Percentiles rank a stretch among this genome's conserved stretches.
phyloP scores from a whole-genome alignment of 1,140 invertebrate genomes.

The Papilio aristodemus region DNA sequence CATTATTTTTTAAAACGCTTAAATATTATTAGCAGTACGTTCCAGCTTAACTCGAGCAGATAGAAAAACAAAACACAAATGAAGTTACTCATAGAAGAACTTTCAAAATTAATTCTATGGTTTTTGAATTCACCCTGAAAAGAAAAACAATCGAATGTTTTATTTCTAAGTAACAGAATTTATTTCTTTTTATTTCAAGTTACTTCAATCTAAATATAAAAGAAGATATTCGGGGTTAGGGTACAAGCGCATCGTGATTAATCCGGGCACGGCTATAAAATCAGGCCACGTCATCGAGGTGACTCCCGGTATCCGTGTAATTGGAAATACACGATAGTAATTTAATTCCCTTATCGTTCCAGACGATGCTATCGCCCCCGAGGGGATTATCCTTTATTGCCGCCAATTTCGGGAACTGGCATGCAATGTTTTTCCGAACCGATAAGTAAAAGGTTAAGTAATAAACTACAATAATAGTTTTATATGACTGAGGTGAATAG shows the following conservation, averaged over 20 bases:
- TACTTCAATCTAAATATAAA: too few relatives aligned
- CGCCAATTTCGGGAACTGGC: constrained; percentile 8
- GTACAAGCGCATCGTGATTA: not conserved
- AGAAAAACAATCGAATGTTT: too few relatives aligned
- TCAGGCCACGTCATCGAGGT: constrained; percentile 3
- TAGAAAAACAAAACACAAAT: too few relatives aligned
- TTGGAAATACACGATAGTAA: constrained; percentile 28
- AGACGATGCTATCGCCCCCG: constrained; percentile 22
- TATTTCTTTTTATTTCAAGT: too few relatives aligned
- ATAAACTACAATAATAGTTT: not conserved
- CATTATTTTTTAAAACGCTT: too few relatives aligned
- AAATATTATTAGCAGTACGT: too few relatives aligned
- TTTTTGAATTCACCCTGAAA: too few relatives aligned
- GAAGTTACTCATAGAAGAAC: too few relatives aligned
- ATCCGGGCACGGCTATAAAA: not conserved
- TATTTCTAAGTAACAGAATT: too few relatives aligned
- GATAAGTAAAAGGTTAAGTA: not conserved
- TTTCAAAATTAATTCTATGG: too few relatives aligned
- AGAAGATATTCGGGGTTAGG: too few relatives aligned
- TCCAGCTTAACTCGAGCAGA: too few relatives aligned
- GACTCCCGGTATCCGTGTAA: constrained; percentile 17
- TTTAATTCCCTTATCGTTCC: constrained; percentile 23
- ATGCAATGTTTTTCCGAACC: constrained; percentile 5
- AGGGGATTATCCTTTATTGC: constrained; percentile 22
- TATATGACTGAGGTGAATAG: not conserved